These are phyloP conservation scores for Petrocephalus sullivani DNA, from an alignment of 2,797 vertebrate species.

Conservation along the genomic window DNA sequence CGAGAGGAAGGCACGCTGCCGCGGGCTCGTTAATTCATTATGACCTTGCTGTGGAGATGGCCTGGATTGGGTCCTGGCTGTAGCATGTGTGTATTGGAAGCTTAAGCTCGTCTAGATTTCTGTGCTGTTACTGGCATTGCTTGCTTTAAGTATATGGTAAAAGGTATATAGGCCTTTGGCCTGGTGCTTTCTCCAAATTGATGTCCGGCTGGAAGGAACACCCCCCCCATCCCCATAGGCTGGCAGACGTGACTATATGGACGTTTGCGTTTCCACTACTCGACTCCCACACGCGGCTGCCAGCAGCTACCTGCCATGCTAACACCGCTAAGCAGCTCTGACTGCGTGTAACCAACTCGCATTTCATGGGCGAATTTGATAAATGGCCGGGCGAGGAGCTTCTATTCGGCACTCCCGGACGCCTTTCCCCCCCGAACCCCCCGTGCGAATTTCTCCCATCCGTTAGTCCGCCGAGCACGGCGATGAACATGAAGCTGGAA, in stretches of 20 bases:
- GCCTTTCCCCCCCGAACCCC: neutral
- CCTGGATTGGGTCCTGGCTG: neutral
- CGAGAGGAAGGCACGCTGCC: neutral
- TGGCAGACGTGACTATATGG: conserved; percentile 39
- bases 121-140: neutral
- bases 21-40: neutral
- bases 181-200: conserved; percentile 38
- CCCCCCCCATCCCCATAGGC: conserved; percentile 24
- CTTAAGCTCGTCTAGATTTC: neutral
- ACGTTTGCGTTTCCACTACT: conserved; percentile 26
- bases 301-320: conserved; percentile 22
- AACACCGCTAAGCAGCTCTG: conserved; percentile 41
- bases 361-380: conserved; percentile 31
- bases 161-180: conserved; percentile 36
- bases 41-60: neutral
- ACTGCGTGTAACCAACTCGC: conserved; percentile 34
- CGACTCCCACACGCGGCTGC: conserved; percentile 24
- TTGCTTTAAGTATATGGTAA: neutral
- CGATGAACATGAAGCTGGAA: neutral
- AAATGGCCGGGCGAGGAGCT: conserved; percentile 33
- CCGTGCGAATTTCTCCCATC: neutral
- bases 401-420: neutral
- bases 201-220: conserved; percentile 44
- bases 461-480: neutral
- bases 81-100: neutral